phyloP scores from a whole-genome alignment of 1,140 invertebrate genomes.

The Anadara kagoshimensis region DNA sequence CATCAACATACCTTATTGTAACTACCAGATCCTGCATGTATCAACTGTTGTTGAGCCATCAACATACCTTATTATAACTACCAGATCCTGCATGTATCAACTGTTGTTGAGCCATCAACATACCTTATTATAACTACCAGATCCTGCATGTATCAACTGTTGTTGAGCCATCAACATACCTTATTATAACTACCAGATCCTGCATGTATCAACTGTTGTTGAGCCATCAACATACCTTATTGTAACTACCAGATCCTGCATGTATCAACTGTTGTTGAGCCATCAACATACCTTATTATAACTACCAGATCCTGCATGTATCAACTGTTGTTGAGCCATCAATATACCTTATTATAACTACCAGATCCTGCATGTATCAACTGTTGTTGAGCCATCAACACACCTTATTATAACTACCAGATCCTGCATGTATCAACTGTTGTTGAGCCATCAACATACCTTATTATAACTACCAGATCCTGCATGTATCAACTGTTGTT shows the following conservation, averaged over 20 bases:
- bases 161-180: constrained; percentile 72
- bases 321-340: constrained; percentile 72
- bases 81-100: constrained; percentile 68
- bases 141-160: constrained; percentile 69
- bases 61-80: constrained; percentile 72
- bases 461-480: constrained; percentile 71
- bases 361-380: constrained; percentile 68
- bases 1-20: constrained; percentile 71
- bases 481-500: constrained; percentile 71
- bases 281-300: constrained; percentile 71
- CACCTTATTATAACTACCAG: constrained; percentile 72
- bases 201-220: constrained; percentile 71
- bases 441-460: constrained; percentile 72
- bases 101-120: constrained; percentile 71
- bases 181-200: constrained; percentile 71
- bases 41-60: constrained; percentile 72
- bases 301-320: constrained; percentile 67
- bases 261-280: constrained; percentile 73
- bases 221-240: constrained; percentile 71
- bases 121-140: constrained; percentile 72
- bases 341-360: constrained; percentile 73
- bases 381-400: constrained; percentile 71
- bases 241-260: constrained; percentile 68
- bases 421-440: constrained; percentile 69
- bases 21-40: constrained; percentile 67